A percentile compares a stretch with the other conserved stretches of the same genome.
Evolutionary conservation across 2,113 vertebrate genomes (phyloP).

Genomic region (Trematomus loennbergii): DNA sequence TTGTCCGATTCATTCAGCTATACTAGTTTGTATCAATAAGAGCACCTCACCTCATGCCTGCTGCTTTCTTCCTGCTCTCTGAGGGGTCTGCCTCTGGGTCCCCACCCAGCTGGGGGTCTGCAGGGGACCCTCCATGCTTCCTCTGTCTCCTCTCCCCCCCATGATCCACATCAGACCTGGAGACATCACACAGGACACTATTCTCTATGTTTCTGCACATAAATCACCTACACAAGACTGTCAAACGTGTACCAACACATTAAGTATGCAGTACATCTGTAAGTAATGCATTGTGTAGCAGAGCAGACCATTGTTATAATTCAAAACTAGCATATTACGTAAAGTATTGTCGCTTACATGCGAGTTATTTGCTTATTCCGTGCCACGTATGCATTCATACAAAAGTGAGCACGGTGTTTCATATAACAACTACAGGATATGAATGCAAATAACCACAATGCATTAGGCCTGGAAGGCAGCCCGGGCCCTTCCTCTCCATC

Average conservation of each 20-base stretch:
- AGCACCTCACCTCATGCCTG: conserved; percentile 56
- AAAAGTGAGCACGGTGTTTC: not conserved
- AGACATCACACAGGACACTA: not conserved
- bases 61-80: conserved; percentile 66
- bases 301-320: not conserved
- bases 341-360: conserved; percentile 4
- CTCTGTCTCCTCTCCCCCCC: conserved; percentile 55
- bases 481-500: conserved; percentile 44
- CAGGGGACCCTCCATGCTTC: conserved; percentile 50
- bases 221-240: too few species aligned
- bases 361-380: not conserved
- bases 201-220: not conserved
- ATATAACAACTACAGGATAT: conserved; percentile 8
- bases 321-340: not conserved
- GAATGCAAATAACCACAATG: conserved; percentile 26
- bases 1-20: not conserved
- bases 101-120: conserved; percentile 49
- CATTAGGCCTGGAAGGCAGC: not conserved
- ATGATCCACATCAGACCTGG: conserved; percentile 71
- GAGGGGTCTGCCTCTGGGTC: conserved; percentile 58
- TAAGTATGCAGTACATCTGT: not conserved
- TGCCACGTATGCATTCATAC: conserved; percentile 41
- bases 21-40: not conserved
- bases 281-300: not conserved
- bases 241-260: not conserved